A percentile compares a stretch with the other conserved stretches of the same genome.
Evolutionary conservation across 1,140 invertebrate species (phyloP).

Genomic region (Tetramorium alpestre): DNA sequence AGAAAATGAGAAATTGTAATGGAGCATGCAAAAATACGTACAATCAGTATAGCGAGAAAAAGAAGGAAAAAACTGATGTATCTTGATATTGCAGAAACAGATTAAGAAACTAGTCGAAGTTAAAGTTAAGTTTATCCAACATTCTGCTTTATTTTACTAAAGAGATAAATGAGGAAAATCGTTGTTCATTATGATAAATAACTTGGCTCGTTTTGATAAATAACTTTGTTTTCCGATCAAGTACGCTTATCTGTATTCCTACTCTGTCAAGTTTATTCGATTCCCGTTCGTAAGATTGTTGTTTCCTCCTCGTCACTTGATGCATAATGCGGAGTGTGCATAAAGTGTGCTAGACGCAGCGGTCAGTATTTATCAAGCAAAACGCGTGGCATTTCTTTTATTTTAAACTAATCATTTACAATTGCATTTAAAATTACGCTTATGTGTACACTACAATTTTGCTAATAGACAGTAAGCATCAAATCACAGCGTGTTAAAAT

Average conservation of each 20-base stretch:
- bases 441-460: background rate
- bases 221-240: constrained; percentile 26
- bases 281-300: background rate
- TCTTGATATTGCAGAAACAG: background rate
- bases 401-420: background rate
- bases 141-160: background rate
- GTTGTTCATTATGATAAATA: background rate
- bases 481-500: background rate
- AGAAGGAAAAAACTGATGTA: background rate
- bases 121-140: background rate
- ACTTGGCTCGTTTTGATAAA: background rate
- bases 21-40: background rate
- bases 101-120: background rate
- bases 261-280: background rate
- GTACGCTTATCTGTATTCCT: constrained; percentile 3
- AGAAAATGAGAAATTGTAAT: background rate
- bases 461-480: background rate
- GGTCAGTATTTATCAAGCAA: background rate
- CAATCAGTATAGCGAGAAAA: background rate
- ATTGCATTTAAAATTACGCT: background rate
- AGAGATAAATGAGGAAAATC: background rate
- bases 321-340: background rate
- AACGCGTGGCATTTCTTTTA: background rate
- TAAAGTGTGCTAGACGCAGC: background rate
- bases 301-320: background rate